These are phyloP conservation scores for Mastomys coucha DNA, from an alignment of 2,113 vertebrate genomes.

Conservation along the genomic window DNA sequence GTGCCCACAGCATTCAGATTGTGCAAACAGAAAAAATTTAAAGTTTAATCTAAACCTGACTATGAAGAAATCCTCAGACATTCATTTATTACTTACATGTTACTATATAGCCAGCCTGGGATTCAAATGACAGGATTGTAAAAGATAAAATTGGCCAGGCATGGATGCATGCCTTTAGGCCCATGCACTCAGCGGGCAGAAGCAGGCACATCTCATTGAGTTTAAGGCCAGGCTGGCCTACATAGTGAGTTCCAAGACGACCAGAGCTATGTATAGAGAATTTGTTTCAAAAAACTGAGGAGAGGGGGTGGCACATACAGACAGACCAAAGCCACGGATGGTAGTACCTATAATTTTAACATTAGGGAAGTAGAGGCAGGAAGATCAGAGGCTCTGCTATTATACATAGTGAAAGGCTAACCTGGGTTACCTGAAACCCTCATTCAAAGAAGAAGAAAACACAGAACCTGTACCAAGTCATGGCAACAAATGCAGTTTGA, in stretches of 20 bases:
- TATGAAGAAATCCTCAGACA: conserved; percentile 18
- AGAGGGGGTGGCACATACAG: neutral
- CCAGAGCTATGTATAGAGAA: neutral
- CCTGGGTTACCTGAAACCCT: neutral
- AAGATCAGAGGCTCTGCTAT: neutral
- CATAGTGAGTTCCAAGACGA: neutral
- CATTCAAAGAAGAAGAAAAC: neutral
- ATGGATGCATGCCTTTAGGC: neutral
- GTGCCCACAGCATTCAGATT: neutral
- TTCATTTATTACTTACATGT: neutral
- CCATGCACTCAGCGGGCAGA: neutral
- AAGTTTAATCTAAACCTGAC: neutral
- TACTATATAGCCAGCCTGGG: neutral
- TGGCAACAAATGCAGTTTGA: neutral
- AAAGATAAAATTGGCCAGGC: neutral
- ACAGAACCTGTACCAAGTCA: neutral
- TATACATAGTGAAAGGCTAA: neutral
- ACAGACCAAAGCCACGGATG: neutral
- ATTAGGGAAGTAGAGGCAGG: neutral
- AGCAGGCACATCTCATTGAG: neutral
- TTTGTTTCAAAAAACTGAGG: neutral
- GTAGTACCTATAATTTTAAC: neutral
- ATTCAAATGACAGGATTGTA: neutral
- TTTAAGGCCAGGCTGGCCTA: neutral
- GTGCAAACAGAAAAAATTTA: neutral